phyloP scores from a whole-genome alignment of 2,888 invertebrate species.

The Heteromyza rotundicornis region DNA sequence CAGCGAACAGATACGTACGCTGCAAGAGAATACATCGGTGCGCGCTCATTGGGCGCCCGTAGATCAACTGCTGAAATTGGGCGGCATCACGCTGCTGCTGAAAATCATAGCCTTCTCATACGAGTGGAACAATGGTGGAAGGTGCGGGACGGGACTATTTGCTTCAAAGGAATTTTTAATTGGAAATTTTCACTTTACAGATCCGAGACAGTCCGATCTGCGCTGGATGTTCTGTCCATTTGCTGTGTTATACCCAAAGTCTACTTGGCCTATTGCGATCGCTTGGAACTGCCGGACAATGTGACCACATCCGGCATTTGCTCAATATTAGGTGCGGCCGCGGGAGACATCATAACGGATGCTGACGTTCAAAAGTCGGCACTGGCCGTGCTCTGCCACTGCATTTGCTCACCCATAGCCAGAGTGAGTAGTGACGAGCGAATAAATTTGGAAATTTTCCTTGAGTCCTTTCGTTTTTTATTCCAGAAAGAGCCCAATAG shows the following conservation, averaged over 20 bases:
- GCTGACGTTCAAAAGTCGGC: constrained; percentile 93
- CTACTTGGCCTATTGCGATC: constrained; percentile 75
- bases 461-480: constrained; percentile 3
- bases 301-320: constrained; percentile 79
- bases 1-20: constrained; percentile 82
- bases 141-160: too few relatives aligned
- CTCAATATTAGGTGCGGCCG: constrained; percentile 84
- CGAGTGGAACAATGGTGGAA: constrained; percentile 83
- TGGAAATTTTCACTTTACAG: constrained; percentile 54
- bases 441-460: not conserved
- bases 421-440: constrained; percentile 65
- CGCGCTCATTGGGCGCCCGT: constrained; percentile 88
- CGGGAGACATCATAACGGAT: constrained; percentile 89
- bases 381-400: constrained; percentile 87
- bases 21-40: constrained; percentile 78
- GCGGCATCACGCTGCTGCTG: constrained; percentile 80
- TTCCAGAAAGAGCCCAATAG: constrained; percentile 41
- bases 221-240: constrained; percentile 86
- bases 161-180: not conserved
- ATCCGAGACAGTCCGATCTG: constrained; percentile 81
- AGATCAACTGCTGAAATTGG: constrained; percentile 82
- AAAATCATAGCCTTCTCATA: constrained; percentile 88
- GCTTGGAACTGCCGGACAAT: constrained; percentile 78
- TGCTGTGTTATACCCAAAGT: constrained; percentile 88
- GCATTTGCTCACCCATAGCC: constrained; percentile 89